Percentiles rank a stretch among this genome's conserved stretches.
Conservation (phyloP, 2,888 invertebrate genomes). For the Drosophila rubida region DNA sequence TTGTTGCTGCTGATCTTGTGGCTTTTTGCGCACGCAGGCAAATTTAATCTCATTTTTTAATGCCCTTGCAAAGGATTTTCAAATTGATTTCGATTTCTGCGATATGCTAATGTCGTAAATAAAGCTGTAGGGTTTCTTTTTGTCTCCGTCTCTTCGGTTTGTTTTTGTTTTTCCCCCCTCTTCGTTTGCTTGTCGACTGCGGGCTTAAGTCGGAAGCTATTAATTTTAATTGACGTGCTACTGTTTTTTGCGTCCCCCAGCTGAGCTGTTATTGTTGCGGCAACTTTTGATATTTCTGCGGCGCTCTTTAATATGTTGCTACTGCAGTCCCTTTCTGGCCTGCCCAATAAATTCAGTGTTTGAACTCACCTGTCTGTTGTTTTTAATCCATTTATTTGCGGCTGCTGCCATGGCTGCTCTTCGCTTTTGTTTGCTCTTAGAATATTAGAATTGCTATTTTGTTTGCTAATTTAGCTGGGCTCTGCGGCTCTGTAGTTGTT, state of each 20-base stretch:
- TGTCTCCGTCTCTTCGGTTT: too few relatives aligned
- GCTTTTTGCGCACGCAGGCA: slow-evolving; percentile 63
- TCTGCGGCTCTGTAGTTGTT: slow-evolving; percentile 21
- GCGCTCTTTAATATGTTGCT: slow-evolving; percentile 52
- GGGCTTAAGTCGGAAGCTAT: slow-evolving; percentile 80
- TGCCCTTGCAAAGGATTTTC: slow-evolving; percentile 80
- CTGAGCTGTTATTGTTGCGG: slow-evolving; percentile 38
- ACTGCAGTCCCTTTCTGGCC: slow-evolving; percentile 37
- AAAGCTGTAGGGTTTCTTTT: slow-evolving; percentile 61
- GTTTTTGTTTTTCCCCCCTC: too few relatives aligned
- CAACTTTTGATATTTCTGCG: slow-evolving; percentile 55
- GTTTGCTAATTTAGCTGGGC: slow-evolving; percentile 12
- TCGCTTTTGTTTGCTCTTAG: slow-evolving; percentile 1
- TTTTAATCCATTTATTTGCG: slow-evolving; percentile 76
- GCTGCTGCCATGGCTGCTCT: slow-evolving; percentile 56
- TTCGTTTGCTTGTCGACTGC: slow-evolving; percentile 30
- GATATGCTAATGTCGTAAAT: slow-evolving; percentile 79
- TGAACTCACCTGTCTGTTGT: slow-evolving; percentile 70
- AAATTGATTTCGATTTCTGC: slow-evolving; percentile 72
- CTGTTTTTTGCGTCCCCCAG: slow-evolving; percentile 66
- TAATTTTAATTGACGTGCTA: slow-evolving; percentile 81
- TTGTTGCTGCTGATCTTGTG: slow-evolving; percentile 1
- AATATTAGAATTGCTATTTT: slow-evolving; percentile 13
- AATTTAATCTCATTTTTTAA: slow-evolving; percentile 71
- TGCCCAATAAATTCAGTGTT: slow-evolving; percentile 50